Base-by-base conservation (phyloP, 2,888 invertebrate species). In the Oligia strigilis region DNA sequence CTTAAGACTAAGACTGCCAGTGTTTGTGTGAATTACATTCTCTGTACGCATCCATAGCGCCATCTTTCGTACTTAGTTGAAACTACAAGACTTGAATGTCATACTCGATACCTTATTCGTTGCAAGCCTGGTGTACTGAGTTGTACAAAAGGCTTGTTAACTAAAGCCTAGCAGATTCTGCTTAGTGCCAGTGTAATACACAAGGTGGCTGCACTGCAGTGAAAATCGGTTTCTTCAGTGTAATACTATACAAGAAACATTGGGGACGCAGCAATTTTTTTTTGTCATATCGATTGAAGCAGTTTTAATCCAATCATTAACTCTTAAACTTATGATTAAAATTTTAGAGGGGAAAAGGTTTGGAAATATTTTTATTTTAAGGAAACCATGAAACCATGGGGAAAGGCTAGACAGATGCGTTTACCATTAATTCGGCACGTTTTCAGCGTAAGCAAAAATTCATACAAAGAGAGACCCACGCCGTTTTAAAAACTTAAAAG, bases 121-220 rank as follows among this genome's bases (percentile, higher is more conserved):
- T 66, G 29, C 40, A 79, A 79, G 29, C 23, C 40, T 62, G 19
- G 78, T 40, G 1, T 43, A 55, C 5, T 17, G 17, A 52, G n/a
- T 36, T 43, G 23, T 52, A n/a, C 11, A 58, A 52, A 46, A 71
- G 58, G 17, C 40, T 29, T 29, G 17, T 67, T 76, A 55, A 29
- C 6, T 52, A 55, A 62, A 46, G n/a, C 4, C 55, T n/a, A 19
- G 8, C 3, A 49, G 55, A 9, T 23, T 52, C 19, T 29, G 52
- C 19, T 8, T 72, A 75, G 71, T 85, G 2, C 5, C 71, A 64
- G 23, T 43, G 0, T 72, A 5, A 2, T 2, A 52, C 62, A 67
- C 55, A 17, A 83, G 82, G 36, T 83, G 82, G 82, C 82, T 8
- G 66, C 49, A 85, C 49, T 85, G 36, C 1, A 3, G n/a, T 11